Evolutionary conservation across 2,888 invertebrate genomes (phyloP).

Genomic region (Thereva unica): DNA sequence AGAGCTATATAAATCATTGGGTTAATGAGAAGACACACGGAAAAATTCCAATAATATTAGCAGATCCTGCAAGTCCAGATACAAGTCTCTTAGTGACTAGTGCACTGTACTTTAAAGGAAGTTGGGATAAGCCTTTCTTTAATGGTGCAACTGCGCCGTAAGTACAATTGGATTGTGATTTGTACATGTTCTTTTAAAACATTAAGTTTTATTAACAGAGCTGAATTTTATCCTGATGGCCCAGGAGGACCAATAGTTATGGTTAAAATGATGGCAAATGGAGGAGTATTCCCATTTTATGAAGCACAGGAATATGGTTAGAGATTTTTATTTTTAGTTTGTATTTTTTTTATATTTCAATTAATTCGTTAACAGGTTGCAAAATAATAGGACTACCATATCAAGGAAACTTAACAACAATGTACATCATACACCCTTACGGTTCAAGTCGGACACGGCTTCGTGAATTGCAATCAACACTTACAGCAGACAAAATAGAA

Average conservation of each 20-base stretch:
- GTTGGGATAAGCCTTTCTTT: slow-evolving; percentile 65
- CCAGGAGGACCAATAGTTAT: slow-evolving; percentile 49
- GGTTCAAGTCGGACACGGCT: slow-evolving; percentile 59
- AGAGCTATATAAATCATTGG: slow-evolving; percentile 61
- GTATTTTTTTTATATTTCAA: slow-evolving; percentile 18
- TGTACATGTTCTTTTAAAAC: no score
- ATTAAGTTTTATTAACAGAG: slow-evolving; percentile 48
- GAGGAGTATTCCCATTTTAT: slow-evolving; percentile 61
- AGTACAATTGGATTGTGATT: not conserved
- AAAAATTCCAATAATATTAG: slow-evolving; percentile 62
- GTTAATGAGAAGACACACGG: slow-evolving; percentile 61
- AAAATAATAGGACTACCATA: slow-evolving; percentile 70
- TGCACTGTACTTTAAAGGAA: slow-evolving; percentile 62
- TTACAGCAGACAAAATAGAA: slow-evolving; percentile 59
- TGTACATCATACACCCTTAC: slow-evolving; percentile 69
- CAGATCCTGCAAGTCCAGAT: slow-evolving; percentile 54
- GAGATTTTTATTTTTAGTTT: not conserved
- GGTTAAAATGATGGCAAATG: slow-evolving; percentile 66
- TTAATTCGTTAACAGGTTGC: slow-evolving; percentile 58
- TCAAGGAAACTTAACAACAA: slow-evolving; percentile 64
- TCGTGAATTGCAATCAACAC: slow-evolving; percentile 55
- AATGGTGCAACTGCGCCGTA: slow-evolving; percentile 52
- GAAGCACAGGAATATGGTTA: slow-evolving; percentile 42
- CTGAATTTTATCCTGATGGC: slow-evolving; percentile 62
- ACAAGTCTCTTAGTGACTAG: slow-evolving; percentile 65